These are phyloP conservation scores for Drosophila baimaii DNA, from an alignment of 1,140 invertebrate species.

Conservation along the genomic window DNA sequence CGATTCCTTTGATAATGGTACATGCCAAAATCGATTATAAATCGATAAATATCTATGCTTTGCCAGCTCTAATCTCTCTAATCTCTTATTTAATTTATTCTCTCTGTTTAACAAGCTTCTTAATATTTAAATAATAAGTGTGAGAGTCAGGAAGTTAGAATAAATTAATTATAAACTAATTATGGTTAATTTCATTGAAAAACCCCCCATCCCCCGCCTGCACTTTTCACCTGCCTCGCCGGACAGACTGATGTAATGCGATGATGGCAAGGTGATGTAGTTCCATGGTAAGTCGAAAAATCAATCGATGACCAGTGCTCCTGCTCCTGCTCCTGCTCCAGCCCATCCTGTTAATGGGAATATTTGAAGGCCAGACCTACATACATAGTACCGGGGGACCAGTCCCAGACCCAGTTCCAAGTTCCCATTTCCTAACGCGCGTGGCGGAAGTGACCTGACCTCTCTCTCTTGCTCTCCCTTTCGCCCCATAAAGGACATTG, in stretches of 20 bases:
- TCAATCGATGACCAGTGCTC: slow-evolving; percentile 64
- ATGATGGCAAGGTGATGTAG: slow-evolving; percentile 65
- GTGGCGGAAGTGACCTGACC: slow-evolving; percentile 77
- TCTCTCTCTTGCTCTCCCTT: background rate
- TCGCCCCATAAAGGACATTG: slow-evolving; percentile 1
- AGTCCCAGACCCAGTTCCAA: slow-evolving; percentile 33
- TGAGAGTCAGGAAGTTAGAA: no score
- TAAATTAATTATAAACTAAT: no score
- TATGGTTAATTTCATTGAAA: background rate
- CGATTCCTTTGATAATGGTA: no score
- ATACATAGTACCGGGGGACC: slow-evolving; percentile 35
- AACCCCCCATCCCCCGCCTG: background rate
- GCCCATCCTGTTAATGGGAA: slow-evolving; percentile 59
- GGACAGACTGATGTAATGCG: slow-evolving; percentile 29
- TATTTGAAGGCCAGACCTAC: slow-evolving; percentile 69
- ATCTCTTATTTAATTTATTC: no score
- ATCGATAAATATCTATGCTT: background rate
- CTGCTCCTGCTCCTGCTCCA: slow-evolving; percentile 13
- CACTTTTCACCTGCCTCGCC: slow-evolving; percentile 1
- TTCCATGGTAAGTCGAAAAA: slow-evolving; percentile 42
- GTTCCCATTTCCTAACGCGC: slow-evolving; percentile 33
- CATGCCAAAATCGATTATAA: background rate
- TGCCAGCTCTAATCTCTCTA: no score
- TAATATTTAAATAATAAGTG: no score
- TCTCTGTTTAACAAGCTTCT: no score